A percentile compares a stretch with the other conserved stretches of the same genome.
These are phyloP conservation scores for Syngnathus rostellatus DNA, from an alignment of 2,797 vertebrate species.

Conservation along the genomic window DNA sequence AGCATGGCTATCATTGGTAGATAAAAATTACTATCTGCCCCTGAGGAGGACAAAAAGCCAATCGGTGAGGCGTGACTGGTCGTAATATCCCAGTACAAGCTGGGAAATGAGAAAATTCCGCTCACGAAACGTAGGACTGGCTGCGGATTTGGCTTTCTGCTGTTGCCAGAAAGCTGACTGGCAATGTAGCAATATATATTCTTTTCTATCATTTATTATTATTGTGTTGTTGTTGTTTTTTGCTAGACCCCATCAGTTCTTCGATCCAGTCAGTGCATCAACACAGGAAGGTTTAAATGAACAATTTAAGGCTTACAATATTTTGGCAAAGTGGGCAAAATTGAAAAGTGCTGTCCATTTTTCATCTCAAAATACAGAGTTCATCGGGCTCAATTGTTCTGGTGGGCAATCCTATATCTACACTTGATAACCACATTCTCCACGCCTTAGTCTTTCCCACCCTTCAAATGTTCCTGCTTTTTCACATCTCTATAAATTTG, in stretches of 20 bases:
- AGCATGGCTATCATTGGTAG: conserved; percentile 64
- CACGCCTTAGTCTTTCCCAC: conserved; percentile 16
- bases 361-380: conserved; percentile 49
- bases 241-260: background rate
- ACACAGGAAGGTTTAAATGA: too few species aligned
- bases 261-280: background rate
- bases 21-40: conserved; percentile 69
- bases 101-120: conserved; percentile 63
- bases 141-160: conserved; percentile 19
- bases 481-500: conserved; percentile 42
- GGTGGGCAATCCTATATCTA: conserved; percentile 16
- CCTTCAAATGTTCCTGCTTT: conserved; percentile 11
- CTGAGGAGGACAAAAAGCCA: conserved; percentile 63
- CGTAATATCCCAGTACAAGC: conserved; percentile 58
- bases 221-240: background rate
- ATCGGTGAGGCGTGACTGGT: conserved; percentile 58
- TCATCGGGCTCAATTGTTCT: conserved; percentile 40
- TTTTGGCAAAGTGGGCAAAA: conserved; percentile 11
- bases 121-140: conserved; percentile 50
- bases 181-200: background rate
- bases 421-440: conserved; percentile 17
- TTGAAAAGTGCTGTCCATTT: conserved; percentile 24
- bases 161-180: background rate
- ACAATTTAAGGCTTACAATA: background rate
- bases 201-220: background rate